phyloP scores from a whole-genome alignment of 2,888 invertebrate species.

The Dolichomitus sp. region DNA sequence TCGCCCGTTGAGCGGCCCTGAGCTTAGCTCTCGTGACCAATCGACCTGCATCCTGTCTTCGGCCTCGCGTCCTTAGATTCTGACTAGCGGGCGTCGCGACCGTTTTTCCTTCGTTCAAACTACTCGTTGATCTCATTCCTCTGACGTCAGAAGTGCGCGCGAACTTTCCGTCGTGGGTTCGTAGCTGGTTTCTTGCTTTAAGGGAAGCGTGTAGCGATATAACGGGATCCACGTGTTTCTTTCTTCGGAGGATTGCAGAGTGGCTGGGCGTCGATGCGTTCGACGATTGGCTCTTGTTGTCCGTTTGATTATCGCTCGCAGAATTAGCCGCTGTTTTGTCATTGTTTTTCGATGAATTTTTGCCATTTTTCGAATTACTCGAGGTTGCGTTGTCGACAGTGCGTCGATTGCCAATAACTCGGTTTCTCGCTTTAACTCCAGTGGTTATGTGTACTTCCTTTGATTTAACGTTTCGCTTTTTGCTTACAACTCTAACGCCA shows the following conservation, averaged over 20 bases:
- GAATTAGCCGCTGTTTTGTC: constrained; percentile 12
- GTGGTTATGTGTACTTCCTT: constrained; percentile 59
- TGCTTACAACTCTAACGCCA: constrained; percentile 75
- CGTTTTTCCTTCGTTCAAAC: constrained; percentile 20
- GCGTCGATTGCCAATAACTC: constrained; percentile 53
- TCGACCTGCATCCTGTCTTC: constrained; percentile 59
- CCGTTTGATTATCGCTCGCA: constrained; percentile 16
- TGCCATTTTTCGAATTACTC: constrained; percentile 26
- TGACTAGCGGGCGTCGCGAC: constrained; percentile 40
- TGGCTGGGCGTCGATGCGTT: constrained; percentile 53
- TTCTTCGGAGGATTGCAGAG: constrained; percentile 54
- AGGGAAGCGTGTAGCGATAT: constrained; percentile 78
- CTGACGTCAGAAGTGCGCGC: constrained; percentile 65
- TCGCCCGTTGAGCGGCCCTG: constrained; percentile 42
- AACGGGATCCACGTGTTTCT: constrained; percentile 74
- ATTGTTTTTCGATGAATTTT: constrained; percentile 13
- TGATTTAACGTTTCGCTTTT: constrained; percentile 77
- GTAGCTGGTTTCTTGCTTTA: constrained; percentile 79
- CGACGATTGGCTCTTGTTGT: constrained; percentile 22
- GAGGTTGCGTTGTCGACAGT: not conserved
- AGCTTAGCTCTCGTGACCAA: constrained; percentile 72
- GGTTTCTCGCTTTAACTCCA: constrained; percentile 10
- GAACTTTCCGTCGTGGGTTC: constrained; percentile 83
- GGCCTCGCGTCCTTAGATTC: constrained; percentile 38
- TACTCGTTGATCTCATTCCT: constrained; percentile 31